phyloP scores from a whole-genome alignment of 2,113 vertebrate species.

The Anser cygnoides region DNA sequence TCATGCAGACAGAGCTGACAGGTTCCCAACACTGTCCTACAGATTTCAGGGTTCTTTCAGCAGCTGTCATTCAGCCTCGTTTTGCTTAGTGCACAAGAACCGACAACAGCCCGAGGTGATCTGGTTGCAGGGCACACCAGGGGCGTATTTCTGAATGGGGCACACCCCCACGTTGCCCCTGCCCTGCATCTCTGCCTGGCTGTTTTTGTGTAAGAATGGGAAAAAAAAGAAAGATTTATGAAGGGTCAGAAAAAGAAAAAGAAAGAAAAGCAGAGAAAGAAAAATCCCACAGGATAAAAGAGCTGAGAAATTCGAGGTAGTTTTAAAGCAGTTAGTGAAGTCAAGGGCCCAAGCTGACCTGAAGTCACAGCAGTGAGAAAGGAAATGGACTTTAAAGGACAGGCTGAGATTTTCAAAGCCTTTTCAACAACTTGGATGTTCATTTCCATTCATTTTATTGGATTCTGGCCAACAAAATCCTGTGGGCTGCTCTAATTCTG shows the following conservation, averaged over 20 bases:
- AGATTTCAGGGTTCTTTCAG: not conserved
- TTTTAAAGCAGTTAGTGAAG: constrained; percentile 35
- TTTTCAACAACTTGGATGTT: constrained; percentile 23
- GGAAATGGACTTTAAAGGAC: constrained; percentile 30
- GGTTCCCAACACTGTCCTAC: not conserved
- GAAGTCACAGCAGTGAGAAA: constrained; percentile 11
- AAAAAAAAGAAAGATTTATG: not conserved
- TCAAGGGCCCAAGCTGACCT: constrained; percentile 44
- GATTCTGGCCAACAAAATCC: constrained; percentile 28
- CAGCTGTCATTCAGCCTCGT: not conserved
- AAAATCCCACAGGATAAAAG: constrained; percentile 21
- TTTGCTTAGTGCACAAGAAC: not conserved
- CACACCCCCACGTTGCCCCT: not conserved
- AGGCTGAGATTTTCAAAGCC: constrained; percentile 35
- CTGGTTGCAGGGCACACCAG: not conserved
- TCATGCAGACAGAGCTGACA: not conserved
- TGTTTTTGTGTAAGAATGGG: not conserved
- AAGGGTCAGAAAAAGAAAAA: not conserved
- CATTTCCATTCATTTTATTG: constrained; percentile 22
- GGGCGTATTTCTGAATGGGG: not conserved
- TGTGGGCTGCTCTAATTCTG: constrained; percentile 8
- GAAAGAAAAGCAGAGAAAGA: not conserved
- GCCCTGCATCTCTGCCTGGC: not conserved
- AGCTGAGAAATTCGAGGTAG: constrained; percentile 29
- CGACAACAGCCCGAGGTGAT: not conserved